phyloP scores from a whole-genome alignment of 2,113 vertebrate genomes.

The Aptenodytes patagonicus region DNA sequence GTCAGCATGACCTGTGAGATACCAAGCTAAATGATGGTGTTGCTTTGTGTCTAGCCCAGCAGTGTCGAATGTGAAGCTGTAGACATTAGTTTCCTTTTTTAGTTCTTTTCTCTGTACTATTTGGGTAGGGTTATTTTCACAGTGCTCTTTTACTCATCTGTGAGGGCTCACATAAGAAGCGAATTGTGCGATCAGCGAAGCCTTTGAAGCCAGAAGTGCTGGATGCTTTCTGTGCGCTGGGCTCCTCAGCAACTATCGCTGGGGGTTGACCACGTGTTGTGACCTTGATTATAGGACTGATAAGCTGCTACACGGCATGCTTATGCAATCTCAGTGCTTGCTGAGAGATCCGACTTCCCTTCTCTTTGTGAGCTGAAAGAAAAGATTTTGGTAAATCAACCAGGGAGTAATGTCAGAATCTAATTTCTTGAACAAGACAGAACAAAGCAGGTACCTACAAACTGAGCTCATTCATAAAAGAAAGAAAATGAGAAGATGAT shows the following conservation, averaged over 20 bases:
- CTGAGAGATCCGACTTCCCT: neutral
- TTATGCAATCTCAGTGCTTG: neutral
- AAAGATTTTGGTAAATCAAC: neutral
- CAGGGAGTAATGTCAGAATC: neutral
- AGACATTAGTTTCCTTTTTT: constrained; percentile 25
- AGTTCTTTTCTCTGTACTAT: constrained; percentile 1
- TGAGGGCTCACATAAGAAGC: neutral
- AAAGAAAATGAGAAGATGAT: neutral
- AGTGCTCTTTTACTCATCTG: constrained; percentile 2
- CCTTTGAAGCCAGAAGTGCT: constrained; percentile 36
- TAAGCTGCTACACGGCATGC: neutral
- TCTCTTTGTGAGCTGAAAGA: neutral
- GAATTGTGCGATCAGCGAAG: neutral
- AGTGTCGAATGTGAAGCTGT: neutral
- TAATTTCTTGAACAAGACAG: neutral
- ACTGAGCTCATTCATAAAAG: neutral
- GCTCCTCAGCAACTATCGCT: constrained; percentile 1
- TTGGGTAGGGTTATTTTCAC: constrained; percentile 25
- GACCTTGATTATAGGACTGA: constrained; percentile 28
- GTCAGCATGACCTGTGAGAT: constrained; percentile 5
- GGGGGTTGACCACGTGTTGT: neutral
- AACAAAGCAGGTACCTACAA: neutral
- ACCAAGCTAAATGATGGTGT: neutral
- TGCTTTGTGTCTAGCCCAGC: neutral
- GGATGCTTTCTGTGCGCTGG: neutral